Conservation (phyloP, 2,888 invertebrate species). For the Pheosia tremula region DNA sequence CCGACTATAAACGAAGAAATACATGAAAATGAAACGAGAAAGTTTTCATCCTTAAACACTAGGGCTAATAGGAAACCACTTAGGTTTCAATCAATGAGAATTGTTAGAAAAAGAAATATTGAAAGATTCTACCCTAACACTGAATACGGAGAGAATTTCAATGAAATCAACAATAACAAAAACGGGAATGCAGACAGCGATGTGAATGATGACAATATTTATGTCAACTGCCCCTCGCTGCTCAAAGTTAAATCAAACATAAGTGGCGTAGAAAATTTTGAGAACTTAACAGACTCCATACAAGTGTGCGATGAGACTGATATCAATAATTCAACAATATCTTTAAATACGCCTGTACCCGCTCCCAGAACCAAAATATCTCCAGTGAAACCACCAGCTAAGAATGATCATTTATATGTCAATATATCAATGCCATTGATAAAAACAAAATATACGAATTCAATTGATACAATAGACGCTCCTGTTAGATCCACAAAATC, state of each 20-base stretch:
- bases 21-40: slow-evolving; percentile 61
- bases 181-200: slow-evolving; percentile 52
- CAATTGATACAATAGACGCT: slow-evolving; percentile 66
- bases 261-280: slow-evolving; percentile 80
- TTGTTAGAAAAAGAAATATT: slow-evolving; percentile 74
- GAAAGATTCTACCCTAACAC: slow-evolving; percentile 81
- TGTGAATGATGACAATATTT: slow-evolving; percentile 64
- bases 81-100: slow-evolving; percentile 79
- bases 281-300: slow-evolving; percentile 87
- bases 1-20: slow-evolving; percentile 72
- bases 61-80: slow-evolving; percentile 65
- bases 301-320: slow-evolving; percentile 85
- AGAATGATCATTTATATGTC: slow-evolving; percentile 84
- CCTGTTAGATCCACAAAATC: slow-evolving; percentile 69
- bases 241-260: slow-evolving; percentile 65
- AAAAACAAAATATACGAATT: slow-evolving; percentile 57
- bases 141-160: slow-evolving; percentile 76
- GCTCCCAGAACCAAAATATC: slow-evolving; percentile 83
- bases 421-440: slow-evolving; percentile 83
- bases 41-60: slow-evolving; percentile 76
- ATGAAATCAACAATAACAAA: slow-evolving; percentile 77
- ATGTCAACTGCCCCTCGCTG: slow-evolving; percentile 75
- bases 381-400: slow-evolving; percentile 64
- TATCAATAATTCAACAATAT: slow-evolving; percentile 68
- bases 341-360: slow-evolving; percentile 83